These are phyloP conservation scores for Bombus sibiricus DNA, from an alignment of 1,140 invertebrate species.

Conservation along the genomic window DNA sequence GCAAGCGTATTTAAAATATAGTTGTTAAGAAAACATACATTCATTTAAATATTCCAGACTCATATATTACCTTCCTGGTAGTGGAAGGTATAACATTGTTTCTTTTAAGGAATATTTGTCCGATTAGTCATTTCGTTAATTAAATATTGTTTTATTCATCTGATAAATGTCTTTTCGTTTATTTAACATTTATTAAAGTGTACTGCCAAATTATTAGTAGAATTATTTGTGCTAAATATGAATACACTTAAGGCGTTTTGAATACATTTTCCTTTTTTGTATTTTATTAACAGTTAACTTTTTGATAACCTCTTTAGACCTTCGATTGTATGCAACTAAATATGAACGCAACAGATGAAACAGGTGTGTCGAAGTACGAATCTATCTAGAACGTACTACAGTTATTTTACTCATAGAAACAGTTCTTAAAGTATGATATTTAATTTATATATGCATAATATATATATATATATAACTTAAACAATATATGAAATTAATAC, in stretches of 20 bases:
- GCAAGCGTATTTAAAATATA: background rate
- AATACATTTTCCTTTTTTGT: background rate
- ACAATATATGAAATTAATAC: background rate
- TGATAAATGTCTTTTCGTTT: background rate
- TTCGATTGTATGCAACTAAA: conserved; percentile 11
- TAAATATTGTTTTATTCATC: conserved; percentile 6
- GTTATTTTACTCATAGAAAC: conserved; percentile 26
- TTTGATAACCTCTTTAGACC: conserved; percentile 15
- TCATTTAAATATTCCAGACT: conserved; percentile 2
- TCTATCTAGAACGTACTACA: conserved; percentile 26
- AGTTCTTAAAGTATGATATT: conserved; percentile 4
- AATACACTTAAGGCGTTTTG: background rate
- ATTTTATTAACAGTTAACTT: background rate
- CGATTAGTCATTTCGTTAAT: conserved; percentile 1
- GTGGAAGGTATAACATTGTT: conserved; percentile 25
- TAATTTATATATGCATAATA: background rate
- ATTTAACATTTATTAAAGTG: conserved; percentile 3
- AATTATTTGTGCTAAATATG: background rate
- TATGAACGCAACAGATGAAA: conserved; percentile 13
- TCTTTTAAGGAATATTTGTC: background rate
- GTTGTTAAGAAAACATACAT: background rate
- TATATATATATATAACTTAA: no score
- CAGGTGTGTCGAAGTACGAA: conserved; percentile 25
- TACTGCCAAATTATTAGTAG: conserved; percentile 5
- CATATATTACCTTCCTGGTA: conserved; percentile 10